A percentile compares a stretch with the other conserved stretches of the same genome.
Evolutionary conservation across 2,113 vertebrate species (phyloP).

Genomic region (Saguinus midas): DNA sequence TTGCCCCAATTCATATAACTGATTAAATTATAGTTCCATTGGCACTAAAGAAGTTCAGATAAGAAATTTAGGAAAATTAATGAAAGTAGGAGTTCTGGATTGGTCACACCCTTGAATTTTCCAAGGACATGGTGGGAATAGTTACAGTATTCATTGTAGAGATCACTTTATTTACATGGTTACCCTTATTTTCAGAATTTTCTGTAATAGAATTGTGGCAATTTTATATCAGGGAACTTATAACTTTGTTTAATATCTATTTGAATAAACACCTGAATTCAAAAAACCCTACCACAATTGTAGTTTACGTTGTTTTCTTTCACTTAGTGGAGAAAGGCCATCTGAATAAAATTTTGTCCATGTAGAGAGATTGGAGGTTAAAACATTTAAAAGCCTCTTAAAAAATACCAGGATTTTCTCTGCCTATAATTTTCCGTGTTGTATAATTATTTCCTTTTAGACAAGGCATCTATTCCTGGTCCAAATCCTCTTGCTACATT

Average conservation of each 20-base stretch:
- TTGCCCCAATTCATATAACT: neutral
- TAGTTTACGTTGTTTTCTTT: neutral
- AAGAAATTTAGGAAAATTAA: neutral
- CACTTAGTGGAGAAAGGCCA: neutral
- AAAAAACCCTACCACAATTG: neutral
- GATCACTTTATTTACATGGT: neutral
- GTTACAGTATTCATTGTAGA: rapidly evolving
- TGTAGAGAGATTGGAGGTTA: neutral
- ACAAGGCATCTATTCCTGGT: neutral
- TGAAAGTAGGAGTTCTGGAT: neutral
- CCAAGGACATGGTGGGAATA: neutral
- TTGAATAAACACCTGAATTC: neutral
- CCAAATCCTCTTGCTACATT: neutral
- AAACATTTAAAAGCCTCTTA: neutral
- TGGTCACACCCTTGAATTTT: neutral
- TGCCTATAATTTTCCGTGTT: neutral
- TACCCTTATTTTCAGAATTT: neutral
- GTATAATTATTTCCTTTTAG: neutral
- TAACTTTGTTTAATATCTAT: neutral
- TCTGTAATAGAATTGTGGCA: rapidly evolving
- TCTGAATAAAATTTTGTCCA: neutral
- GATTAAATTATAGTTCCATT: neutral
- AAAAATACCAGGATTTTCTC: neutral
- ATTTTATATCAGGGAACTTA: neutral
- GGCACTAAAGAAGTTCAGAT: neutral